Conservation (phyloP, 1,140 invertebrate genomes). For the Tribolium castaneum region DNA sequence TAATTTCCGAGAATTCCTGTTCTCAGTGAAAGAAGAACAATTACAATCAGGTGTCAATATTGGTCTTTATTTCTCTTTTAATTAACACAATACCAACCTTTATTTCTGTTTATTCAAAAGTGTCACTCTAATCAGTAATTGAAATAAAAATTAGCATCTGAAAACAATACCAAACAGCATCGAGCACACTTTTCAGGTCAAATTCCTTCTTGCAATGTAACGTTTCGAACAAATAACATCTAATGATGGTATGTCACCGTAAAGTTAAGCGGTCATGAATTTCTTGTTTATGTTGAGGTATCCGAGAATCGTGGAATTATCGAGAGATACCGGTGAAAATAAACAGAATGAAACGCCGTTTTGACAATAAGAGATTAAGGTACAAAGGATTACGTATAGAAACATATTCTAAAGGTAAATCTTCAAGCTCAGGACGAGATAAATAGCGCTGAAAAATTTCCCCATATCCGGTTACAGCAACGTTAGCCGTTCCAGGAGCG, state of each 20-base stretch:
- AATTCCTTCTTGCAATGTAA: constrained; percentile 20
- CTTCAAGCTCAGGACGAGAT: not conserved
- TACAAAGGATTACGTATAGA: not conserved
- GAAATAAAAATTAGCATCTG: constrained; percentile 11
- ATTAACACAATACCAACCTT: not conserved
- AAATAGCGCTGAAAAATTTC: not conserved
- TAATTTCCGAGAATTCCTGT: not conserved
- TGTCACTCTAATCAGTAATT: not conserved
- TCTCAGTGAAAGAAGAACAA: not conserved
- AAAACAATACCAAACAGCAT: constrained; percentile 2
- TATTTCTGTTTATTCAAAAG: not conserved
- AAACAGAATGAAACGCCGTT: not conserved
- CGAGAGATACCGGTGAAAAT: not conserved
- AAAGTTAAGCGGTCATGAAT: constrained; percentile 11
- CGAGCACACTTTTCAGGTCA: constrained; percentile 16
- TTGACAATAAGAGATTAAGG: not conserved
- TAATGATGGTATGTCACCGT: constrained; percentile 26
- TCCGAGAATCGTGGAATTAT: constrained; percentile 12
- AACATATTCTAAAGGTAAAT: not conserved
- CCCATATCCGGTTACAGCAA: constrained; percentile 1
- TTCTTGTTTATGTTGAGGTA: constrained; percentile 18
- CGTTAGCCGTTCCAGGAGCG: not conserved
- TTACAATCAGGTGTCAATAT: not conserved
- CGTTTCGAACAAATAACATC: constrained; percentile 15
- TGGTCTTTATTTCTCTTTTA: not conserved